Conservation (phyloP, 2,113 vertebrate genomes). For the Cercocebus atys region DNA sequence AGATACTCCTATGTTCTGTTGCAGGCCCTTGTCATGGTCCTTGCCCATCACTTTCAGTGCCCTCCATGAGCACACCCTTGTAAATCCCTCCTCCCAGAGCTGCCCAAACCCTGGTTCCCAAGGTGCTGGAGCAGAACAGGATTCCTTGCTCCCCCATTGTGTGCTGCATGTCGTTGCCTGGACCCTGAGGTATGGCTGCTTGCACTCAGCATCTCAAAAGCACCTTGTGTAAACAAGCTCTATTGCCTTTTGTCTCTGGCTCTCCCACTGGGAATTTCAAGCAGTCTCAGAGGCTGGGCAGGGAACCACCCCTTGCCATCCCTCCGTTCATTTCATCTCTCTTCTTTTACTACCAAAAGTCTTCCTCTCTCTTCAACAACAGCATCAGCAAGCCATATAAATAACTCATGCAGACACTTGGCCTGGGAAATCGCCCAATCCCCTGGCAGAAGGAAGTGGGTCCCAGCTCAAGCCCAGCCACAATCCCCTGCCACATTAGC, state of each 20-base stretch:
- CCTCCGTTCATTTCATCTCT: neutral
- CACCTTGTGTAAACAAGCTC: neutral
- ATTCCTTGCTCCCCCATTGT: rapidly evolving
- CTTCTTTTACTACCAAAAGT: neutral
- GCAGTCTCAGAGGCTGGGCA: neutral
- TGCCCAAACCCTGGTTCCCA: neutral
- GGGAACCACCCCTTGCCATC: neutral
- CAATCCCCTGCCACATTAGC: too few species aligned
- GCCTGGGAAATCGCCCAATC: neutral
- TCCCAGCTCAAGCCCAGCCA: neutral
- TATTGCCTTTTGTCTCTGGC: neutral
- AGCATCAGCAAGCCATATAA: neutral
- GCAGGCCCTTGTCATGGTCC: neutral
- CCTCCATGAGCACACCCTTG: neutral
- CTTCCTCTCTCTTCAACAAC: neutral
- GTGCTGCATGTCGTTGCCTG: neutral
- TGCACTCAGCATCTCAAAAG: neutral
- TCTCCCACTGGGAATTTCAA: neutral
- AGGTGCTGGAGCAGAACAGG: neutral
- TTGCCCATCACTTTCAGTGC: neutral
- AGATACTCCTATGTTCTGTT: neutral
- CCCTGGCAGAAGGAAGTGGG: neutral
- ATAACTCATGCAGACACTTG: neutral
- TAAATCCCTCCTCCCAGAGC: neutral
- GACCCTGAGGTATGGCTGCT: neutral